phyloP scores from a whole-genome alignment of 2,113 vertebrate genomes.

The Prionailurus viverrinus region DNA sequence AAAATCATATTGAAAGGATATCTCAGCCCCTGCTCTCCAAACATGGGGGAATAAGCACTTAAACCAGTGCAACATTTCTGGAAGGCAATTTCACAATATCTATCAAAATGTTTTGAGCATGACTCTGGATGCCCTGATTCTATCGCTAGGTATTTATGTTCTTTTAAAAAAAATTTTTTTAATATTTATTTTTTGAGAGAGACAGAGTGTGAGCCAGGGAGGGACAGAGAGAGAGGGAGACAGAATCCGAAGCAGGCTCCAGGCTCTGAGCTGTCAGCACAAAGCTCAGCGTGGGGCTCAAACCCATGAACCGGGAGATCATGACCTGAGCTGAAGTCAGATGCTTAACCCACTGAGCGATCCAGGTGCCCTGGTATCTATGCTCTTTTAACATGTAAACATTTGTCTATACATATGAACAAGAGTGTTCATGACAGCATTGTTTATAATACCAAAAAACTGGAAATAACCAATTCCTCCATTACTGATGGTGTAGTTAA shows the following conservation, averaged over 20 bases:
- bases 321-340: too few relatives aligned
- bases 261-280: too few relatives aligned
- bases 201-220: too few relatives aligned
- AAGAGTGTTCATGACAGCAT: constrained; percentile 1
- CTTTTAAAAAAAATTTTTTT: not conserved
- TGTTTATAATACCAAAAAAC: not conserved
- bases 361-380: too few relatives aligned
- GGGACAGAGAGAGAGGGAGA: too few relatives aligned
- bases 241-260: too few relatives aligned
- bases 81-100: not conserved
- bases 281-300: too few relatives aligned
- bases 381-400: not conserved
- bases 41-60: not conserved
- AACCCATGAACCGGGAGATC: too few relatives aligned
- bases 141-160: not conserved
- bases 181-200: too few relatives aligned
- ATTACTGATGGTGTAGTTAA: not conserved
- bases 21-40: not conserved
- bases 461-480: not conserved
- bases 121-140: not conserved
- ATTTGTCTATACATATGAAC: not conserved
- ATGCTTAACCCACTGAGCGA: too few relatives aligned
- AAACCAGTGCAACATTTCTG: not conserved
- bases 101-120: not conserved
- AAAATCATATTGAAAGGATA: not conserved